Conservation (phyloP, 2,113 vertebrate genomes). For the Verasper variegatus region DNA sequence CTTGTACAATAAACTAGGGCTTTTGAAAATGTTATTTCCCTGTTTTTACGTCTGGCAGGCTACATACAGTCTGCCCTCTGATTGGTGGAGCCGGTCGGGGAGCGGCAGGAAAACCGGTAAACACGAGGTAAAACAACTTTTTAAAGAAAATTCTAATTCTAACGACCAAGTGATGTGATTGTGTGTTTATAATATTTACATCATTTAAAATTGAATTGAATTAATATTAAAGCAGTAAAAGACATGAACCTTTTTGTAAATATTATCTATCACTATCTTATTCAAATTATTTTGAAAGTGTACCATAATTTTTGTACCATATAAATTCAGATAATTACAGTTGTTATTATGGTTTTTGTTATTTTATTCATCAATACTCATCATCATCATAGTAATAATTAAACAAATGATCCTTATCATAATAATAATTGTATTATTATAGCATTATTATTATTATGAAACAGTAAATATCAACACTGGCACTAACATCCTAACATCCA, state of each 20-base stretch:
- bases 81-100: not conserved
- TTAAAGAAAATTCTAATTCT: not conserved
- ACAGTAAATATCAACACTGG: not conserved
- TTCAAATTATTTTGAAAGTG: too few relatives aligned
- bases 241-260: not conserved
- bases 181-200: not conserved
- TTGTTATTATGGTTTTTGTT: not conserved
- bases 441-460: not conserved
- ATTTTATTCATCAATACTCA: not conserved
- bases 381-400: not conserved
- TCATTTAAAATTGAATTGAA: too few relatives aligned
- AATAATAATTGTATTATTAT: not conserved
- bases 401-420: not conserved
- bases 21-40: not conserved
- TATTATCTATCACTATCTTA: too few relatives aligned
- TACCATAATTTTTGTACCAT: not conserved
- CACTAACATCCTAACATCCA: not conserved
- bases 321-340: not conserved
- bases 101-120: not conserved
- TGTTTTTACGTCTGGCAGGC: not conserved
- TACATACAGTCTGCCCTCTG: not conserved
- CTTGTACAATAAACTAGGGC: not conserved
- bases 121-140: not conserved
- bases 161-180: not conserved
- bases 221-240: not conserved